phyloP scores from a whole-genome alignment of 92 coral and sea anemone genomes.

The Hydrozoanthus gracilis region DNA sequence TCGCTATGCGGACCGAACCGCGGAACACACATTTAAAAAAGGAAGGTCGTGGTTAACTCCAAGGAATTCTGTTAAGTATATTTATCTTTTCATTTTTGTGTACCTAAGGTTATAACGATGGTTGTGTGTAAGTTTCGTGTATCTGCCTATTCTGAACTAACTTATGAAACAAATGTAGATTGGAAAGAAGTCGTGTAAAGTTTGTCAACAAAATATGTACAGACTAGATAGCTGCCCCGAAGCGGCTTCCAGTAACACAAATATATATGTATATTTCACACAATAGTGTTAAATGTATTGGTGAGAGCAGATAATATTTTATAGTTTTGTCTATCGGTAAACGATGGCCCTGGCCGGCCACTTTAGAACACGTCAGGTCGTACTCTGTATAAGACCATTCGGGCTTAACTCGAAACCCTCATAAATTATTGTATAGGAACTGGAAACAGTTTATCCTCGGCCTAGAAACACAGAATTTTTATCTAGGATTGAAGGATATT shows the following conservation, averaged over 20 bases:
- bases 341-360: constrained; percentile 30
- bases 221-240: not conserved
- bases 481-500: not conserved
- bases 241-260: not conserved
- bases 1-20: constrained; percentile 11
- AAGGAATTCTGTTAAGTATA: constrained; percentile 18
- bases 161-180: constrained; percentile 17
- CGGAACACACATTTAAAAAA: constrained; percentile 4
- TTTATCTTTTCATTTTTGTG: constrained; percentile 31
- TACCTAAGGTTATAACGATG: not conserved
- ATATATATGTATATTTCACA: constrained; percentile 26
- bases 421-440: not conserved
- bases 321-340: constrained; percentile 15
- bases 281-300: not conserved
- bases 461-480: constrained; percentile 1
- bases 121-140: constrained; percentile 7
- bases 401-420: not conserved
- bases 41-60: constrained; percentile 4
- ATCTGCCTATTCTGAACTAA: constrained; percentile 23
- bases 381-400: not conserved
- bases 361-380: not conserved
- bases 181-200: not conserved
- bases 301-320: constrained; percentile 3
- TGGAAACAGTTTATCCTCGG: not conserved
- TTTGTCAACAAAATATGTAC: not conserved